Base-by-base conservation (phyloP, 1,140 invertebrate genomes). In the Pseudomyrmex pallidus region DNA sequence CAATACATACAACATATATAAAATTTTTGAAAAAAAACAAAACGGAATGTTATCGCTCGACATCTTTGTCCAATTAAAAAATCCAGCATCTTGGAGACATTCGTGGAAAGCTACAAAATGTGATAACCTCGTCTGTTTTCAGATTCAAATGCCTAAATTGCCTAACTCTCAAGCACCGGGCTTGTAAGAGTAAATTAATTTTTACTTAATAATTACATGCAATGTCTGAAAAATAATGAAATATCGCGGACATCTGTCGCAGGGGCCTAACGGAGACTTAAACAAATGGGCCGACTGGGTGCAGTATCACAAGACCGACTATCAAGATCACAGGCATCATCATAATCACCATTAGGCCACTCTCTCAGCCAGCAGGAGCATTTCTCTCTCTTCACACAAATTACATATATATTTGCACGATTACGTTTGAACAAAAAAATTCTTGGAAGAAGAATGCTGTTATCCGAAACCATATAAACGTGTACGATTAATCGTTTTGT, bases 111-210 rank as follows among this genome's bases (percentile, higher is more conserved):
- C 12, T 83, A 64, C 77, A 87, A 78, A 84, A 74, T 54, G 25
- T 74, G 64, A 72, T 57, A 78, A 66, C 76, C 74, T 86, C 68
- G 86, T 92, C 86, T 91, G 80, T 84, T 94, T 93, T 80, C 92
- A 93, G 93, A 94, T 94, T 88, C 88, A 93, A 93, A 93, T 93
- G 89, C 92, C 93, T 83, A 85, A 86, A 83, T 74, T 83, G 74
- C 74, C 90, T 74, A 88, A 83, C 72, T 83, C 74, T 80, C 87
- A 85, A 87, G 77, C 74, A 63, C 78, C 88, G 74, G 82, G 35
- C 50, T 87, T 85, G 35, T 87, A 17, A 90, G 87, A 89, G 90
- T 91, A 91, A n/a, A n/a, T 91, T 92, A 91, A 90, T 92, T 35
- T 88, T 82, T 17, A 87, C 5, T 35, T 35, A 67, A 84, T 89